Percentiles rank a stretch among this genome's conserved stretches.
Conservation (phyloP, 2,888 invertebrate genomes). For the Cremastinae sp. region DNA sequence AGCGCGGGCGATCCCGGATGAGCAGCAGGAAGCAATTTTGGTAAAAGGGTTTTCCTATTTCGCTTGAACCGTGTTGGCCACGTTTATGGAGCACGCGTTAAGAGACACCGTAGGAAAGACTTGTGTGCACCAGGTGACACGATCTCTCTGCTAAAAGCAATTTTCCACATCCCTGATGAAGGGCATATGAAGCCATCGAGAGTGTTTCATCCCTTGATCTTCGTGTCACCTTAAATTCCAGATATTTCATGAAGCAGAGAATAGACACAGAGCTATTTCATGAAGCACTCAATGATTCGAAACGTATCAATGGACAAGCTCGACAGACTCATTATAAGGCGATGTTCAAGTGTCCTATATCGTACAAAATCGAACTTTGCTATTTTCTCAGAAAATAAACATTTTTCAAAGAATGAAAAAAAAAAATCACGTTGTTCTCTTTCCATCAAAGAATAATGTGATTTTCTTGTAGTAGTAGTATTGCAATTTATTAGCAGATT, state of each 20-base stretch:
- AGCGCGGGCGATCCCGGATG: constrained; percentile 66
- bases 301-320: too few relatives aligned
- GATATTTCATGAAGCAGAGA: too few relatives aligned
- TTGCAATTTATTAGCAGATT: too few relatives aligned
- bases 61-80: constrained; percentile 51
- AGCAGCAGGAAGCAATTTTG: constrained; percentile 71
- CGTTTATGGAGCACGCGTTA: constrained; percentile 10
- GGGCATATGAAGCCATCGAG: background rate
- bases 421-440: too few relatives aligned
- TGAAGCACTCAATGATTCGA: too few relatives aligned
- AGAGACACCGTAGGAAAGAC: constrained; percentile 1
- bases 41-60: constrained; percentile 78
- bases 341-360: too few relatives aligned
- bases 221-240: background rate
- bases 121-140: constrained; percentile 75
- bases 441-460: too few relatives aligned
- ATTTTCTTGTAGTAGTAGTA: too few relatives aligned
- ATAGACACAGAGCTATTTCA: background rate
- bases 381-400: too few relatives aligned
- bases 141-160: constrained; percentile 74
- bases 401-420: too few relatives aligned
- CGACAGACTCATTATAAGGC: too few relatives aligned
- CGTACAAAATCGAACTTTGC: too few relatives aligned
- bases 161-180: constrained; percentile 72
- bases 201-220: background rate